Conservation (phyloP, 2,113 vertebrate species). For the Uria lomvia region DNA sequence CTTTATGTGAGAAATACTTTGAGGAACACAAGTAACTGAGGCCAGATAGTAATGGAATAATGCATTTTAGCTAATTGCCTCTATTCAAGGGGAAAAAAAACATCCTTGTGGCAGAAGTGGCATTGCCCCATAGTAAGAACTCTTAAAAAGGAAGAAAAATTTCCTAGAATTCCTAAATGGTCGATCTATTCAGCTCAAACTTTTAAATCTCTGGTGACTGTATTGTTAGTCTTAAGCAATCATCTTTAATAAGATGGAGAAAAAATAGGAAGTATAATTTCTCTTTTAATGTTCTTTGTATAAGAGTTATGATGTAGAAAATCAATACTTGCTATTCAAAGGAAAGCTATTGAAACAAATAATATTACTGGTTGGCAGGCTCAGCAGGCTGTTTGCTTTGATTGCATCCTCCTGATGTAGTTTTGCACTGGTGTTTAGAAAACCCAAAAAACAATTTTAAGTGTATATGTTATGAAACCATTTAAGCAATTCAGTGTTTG, state of each 20-base stretch:
- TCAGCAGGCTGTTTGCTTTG: conserved; percentile 3
- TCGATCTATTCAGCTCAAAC: neutral
- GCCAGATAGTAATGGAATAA: neutral
- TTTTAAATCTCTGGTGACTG: neutral
- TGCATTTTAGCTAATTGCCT: conserved; percentile 15
- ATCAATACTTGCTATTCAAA: conserved; percentile 56
- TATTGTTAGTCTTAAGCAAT: neutral
- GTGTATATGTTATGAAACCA: neutral
- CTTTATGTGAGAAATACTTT: neutral
- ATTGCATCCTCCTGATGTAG: neutral
- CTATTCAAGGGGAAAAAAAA: neutral
- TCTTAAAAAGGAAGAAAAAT: neutral
- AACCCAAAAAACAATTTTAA: neutral
- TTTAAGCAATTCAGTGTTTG: neutral
- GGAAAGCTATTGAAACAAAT: conserved; percentile 51
- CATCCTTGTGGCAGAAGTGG: neutral
- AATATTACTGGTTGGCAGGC: conserved; percentile 25
- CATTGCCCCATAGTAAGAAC: neutral
- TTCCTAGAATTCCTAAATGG: neutral
- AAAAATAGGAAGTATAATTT: conserved; percentile 40
- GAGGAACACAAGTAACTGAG: neutral
- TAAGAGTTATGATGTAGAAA: conserved; percentile 42
- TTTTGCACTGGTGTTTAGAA: neutral
- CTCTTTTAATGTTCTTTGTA: conserved; percentile 40
- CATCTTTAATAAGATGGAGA: neutral